Percentiles rank a stretch among this genome's conserved stretches.
Conservation (phyloP, 2,888 invertebrate genomes). For the Iselma pallidipennis region DNA sequence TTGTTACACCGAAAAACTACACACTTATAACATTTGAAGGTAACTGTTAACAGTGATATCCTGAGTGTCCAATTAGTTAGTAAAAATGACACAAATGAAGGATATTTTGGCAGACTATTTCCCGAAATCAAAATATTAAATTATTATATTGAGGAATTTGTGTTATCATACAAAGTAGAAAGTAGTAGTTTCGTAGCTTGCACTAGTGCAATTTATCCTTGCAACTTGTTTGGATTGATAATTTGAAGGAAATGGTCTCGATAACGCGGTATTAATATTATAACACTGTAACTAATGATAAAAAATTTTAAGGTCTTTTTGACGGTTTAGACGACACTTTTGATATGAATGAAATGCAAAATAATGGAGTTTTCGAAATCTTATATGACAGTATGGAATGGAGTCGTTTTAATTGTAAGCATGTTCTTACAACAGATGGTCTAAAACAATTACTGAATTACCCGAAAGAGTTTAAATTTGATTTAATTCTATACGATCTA, state of each 20-base stretch:
- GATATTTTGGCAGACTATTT: too few species aligned
- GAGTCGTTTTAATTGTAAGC: not conserved
- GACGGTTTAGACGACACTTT: not conserved
- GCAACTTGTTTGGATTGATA: too few species aligned
- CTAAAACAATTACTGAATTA: slow-evolving; percentile 38
- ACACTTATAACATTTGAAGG: slow-evolving; percentile 24
- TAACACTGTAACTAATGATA: not conserved
- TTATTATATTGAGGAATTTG: too few species aligned
- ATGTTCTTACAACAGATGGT: slow-evolving; percentile 31
- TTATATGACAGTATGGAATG: not conserved
- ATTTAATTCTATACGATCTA: slow-evolving; percentile 42
- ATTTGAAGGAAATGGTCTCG: too few species aligned
- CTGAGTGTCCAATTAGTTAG: too few species aligned
- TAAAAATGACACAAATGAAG: too few species aligned
- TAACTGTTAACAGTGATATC: too few species aligned
- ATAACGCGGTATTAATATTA: not conserved
- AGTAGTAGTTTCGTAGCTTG: too few species aligned
- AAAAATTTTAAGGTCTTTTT: not conserved
- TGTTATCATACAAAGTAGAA: too few species aligned
- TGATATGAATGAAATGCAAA: slow-evolving; percentile 8
- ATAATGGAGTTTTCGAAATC: not conserved
- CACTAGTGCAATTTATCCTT: too few species aligned
- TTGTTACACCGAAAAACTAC: slow-evolving; percentile 11
- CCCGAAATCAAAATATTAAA: too few species aligned
- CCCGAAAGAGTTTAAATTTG: slow-evolving; percentile 43